Conservation (phyloP, 1,140 invertebrate species). For the Spodoptera frugiperda region DNA sequence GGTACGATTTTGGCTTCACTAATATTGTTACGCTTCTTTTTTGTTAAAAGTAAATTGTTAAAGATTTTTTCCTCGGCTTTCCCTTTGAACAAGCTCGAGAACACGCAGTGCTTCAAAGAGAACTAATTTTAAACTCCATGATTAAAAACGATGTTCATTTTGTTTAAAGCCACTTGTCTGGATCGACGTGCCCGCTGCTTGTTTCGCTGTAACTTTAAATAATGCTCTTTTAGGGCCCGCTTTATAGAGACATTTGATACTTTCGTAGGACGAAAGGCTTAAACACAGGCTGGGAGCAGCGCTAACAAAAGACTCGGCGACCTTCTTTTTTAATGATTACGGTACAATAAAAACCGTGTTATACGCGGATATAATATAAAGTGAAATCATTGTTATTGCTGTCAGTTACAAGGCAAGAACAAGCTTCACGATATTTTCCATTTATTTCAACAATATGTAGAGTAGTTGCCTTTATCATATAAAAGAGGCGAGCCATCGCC, state of each 20-base stretch:
- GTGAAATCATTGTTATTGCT: background rate
- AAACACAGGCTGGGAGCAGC: slow-evolving; percentile 29
- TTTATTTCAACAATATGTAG: no score
- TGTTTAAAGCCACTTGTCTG: slow-evolving; percentile 58
- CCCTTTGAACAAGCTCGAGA: slow-evolving; percentile 49
- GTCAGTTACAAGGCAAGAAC: background rate
- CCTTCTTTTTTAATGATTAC: slow-evolving; percentile 20
- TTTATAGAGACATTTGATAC: slow-evolving; percentile 41
- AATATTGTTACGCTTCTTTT: slow-evolving; percentile 43
- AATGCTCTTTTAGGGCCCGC: slow-evolving; percentile 34
- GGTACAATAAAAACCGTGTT: slow-evolving; percentile 10
- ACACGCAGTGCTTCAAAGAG: slow-evolving; percentile 60
- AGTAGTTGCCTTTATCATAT: no score
- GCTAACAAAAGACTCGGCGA: slow-evolving; percentile 32
- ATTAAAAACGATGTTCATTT: slow-evolving; percentile 72
- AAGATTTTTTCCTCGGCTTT: slow-evolving; percentile 58
- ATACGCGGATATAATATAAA: slow-evolving; percentile 5
- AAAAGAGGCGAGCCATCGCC: no score
- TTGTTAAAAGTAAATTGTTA: slow-evolving; percentile 55
- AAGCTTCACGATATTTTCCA: no score
- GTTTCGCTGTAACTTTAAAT: slow-evolving; percentile 59
- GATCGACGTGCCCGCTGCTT: slow-evolving; percentile 56
- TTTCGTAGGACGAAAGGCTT: slow-evolving; percentile 44
- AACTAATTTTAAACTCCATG: slow-evolving; percentile 72
- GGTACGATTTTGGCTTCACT: slow-evolving; percentile 54